A percentile compares a stretch with the other conserved stretches of the same genome.
These are phyloP conservation scores for Neolamprologus fasciatus DNA, from an alignment of 2,113 vertebrate species.

Conservation along the genomic window DNA sequence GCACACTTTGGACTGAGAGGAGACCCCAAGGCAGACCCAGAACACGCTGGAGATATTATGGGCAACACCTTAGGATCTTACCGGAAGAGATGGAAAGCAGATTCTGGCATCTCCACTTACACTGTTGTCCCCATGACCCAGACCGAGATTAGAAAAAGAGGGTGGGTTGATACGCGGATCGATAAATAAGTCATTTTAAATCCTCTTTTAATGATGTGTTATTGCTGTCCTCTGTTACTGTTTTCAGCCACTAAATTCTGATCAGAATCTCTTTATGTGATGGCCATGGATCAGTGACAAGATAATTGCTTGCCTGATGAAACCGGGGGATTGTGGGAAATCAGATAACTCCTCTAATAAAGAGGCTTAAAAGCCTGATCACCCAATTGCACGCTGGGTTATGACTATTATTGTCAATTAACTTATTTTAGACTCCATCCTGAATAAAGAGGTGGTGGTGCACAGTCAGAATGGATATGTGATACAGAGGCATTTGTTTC, in stretches of 20 bases:
- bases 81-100: neutral
- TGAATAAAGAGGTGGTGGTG: neutral
- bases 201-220: neutral
- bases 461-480: neutral
- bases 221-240: neutral
- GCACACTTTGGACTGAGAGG: neutral
- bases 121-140: neutral
- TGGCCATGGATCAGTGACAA: neutral
- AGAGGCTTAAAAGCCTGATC: slow-evolving; percentile 1
- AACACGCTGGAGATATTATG: neutral
- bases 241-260: neutral
- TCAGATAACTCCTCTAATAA: slow-evolving; percentile 14
- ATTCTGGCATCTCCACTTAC: neutral
- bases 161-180: neutral
- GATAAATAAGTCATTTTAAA: neutral
- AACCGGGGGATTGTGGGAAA: slow-evolving; percentile 6
- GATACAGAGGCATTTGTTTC: neutral
- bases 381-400: slow-evolving; percentile 1
- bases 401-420: slow-evolving; percentile 4
- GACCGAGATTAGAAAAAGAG: neutral
- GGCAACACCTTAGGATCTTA: neutral
- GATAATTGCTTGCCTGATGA: slow-evolving; percentile 16
- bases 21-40: neutral
- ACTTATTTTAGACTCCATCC: neutral
- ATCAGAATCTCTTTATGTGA: neutral